Percentiles rank a stretch among this genome's conserved stretches.
Conservation (phyloP, 2,888 invertebrate genomes). For the Carpatolechia fugitivella region DNA sequence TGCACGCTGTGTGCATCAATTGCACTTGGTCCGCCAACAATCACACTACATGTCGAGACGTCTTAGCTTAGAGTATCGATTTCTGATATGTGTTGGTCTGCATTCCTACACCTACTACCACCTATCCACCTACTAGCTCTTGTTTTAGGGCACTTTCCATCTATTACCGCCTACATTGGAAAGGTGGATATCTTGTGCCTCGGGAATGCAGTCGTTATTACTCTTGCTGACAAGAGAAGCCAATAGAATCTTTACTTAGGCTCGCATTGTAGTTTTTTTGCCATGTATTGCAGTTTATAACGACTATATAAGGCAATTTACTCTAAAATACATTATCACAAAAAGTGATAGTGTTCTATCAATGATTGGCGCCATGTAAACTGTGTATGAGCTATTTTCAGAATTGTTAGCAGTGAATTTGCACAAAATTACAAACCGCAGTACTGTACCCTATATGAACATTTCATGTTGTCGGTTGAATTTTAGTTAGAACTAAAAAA, state of each 20-base stretch:
- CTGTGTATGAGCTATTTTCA: conserved; percentile 29
- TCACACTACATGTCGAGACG: background rate
- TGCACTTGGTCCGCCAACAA: background rate
- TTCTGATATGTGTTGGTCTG: conserved; percentile 14
- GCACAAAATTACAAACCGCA: background rate
- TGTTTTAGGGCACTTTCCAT: conserved; percentile 55
- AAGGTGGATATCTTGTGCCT: conserved; percentile 48
- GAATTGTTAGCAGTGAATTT: background rate
- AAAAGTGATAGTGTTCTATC: too few relatives aligned
- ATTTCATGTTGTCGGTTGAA: too few relatives aligned
- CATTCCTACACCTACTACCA: conserved; percentile 11
- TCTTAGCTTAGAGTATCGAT: conserved; percentile 11
- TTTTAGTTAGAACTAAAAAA: too few relatives aligned
- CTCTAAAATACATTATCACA: too few relatives aligned
- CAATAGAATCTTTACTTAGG: conserved; percentile 4
- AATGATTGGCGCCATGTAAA: too few relatives aligned
- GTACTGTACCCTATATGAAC: too few relatives aligned
- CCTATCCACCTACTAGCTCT: conserved; percentile 28
- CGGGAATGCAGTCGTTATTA: conserved; percentile 48
- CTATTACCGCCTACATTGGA: conserved; percentile 65
- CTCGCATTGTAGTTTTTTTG: background rate
- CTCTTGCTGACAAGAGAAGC: conserved; percentile 11
- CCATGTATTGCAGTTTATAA: too few relatives aligned
- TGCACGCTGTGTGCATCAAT: background rate
- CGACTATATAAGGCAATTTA: too few relatives aligned